A percentile compares a stretch with the other conserved stretches of the same genome.
phyloP scores from a whole-genome alignment of 2,113 vertebrate species.

The Oriolus oriolus region DNA sequence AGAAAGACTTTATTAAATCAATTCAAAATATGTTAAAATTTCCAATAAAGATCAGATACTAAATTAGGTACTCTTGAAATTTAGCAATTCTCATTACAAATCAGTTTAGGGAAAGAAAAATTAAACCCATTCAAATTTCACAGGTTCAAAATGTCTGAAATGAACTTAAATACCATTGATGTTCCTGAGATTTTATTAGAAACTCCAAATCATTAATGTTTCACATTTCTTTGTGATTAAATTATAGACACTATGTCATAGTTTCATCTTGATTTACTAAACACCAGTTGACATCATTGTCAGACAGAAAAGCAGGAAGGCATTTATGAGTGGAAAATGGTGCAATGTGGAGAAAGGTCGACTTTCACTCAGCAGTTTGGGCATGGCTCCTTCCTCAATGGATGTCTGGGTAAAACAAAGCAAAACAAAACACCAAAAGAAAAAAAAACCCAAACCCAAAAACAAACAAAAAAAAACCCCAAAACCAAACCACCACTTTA shows the following conservation, averaged over 20 bases:
- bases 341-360: neutral
- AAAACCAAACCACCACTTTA: neutral
- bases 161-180: neutral
- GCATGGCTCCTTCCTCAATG: neutral
- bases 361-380: neutral
- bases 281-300: constrained; percentile 14
- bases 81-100: constrained; percentile 26
- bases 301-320: constrained; percentile 28
- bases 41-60: constrained; percentile 33
- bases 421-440: neutral
- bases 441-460: no score
- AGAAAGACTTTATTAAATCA: neutral
- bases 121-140: neutral
- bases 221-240: constrained; percentile 54
- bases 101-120: neutral
- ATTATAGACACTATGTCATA: constrained; percentile 57
- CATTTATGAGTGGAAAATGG: neutral
- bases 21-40: neutral
- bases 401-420: neutral
- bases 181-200: constrained; percentile 22
- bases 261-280: constrained; percentile 48
- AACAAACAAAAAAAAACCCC: neutral
- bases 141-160: constrained; percentile 3
- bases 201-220: neutral
- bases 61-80: constrained; percentile 39